phyloP scores from a whole-genome alignment of 1,140 invertebrate species.

The Pomacea maculata region DNA sequence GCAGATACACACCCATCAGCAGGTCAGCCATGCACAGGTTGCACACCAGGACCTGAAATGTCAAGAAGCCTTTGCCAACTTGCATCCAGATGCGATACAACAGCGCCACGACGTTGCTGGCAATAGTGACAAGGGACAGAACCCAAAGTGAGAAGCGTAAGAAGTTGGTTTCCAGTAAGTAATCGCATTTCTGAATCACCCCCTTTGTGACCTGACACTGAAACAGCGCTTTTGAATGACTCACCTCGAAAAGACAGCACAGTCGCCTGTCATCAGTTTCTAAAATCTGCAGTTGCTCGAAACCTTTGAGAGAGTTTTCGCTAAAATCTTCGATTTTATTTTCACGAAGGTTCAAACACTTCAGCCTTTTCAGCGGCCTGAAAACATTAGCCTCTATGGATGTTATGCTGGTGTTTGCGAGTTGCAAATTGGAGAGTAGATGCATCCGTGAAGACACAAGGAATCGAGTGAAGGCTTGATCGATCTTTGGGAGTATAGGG shows the following conservation, averaged over 20 bases:
- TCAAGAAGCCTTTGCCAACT: constrained; percentile 24
- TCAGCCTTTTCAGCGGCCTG: not conserved
- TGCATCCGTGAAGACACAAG: constrained; percentile 13
- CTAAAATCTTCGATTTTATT: too few relatives aligned
- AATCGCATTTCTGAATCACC: too few relatives aligned
- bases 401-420: not conserved
- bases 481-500: constrained; percentile 19
- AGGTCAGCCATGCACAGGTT: constrained; percentile 47
- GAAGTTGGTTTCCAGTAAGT: too few relatives aligned
- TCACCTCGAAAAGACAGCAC: too few relatives aligned
- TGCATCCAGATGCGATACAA: constrained; percentile 16
- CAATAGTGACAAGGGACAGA: constrained; percentile 25
- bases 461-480: constrained; percentile 18
- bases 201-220: too few relatives aligned
- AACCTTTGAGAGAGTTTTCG: too few relatives aligned
- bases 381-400: not conserved
- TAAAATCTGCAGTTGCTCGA: too few relatives aligned
- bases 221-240: too few relatives aligned
- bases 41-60: constrained; percentile 33
- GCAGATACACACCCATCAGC: constrained; percentile 52
- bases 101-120: constrained; percentile 34
- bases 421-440: constrained; percentile 29
- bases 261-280: too few relatives aligned
- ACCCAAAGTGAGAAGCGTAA: constrained; percentile 19
- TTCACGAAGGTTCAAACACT: not conserved